Percentiles rank a stretch among this genome's conserved stretches.
Conservation (phyloP, 30 jellyfish, hydroid and myxozoan species). For the Aurelia sp. region DNA sequence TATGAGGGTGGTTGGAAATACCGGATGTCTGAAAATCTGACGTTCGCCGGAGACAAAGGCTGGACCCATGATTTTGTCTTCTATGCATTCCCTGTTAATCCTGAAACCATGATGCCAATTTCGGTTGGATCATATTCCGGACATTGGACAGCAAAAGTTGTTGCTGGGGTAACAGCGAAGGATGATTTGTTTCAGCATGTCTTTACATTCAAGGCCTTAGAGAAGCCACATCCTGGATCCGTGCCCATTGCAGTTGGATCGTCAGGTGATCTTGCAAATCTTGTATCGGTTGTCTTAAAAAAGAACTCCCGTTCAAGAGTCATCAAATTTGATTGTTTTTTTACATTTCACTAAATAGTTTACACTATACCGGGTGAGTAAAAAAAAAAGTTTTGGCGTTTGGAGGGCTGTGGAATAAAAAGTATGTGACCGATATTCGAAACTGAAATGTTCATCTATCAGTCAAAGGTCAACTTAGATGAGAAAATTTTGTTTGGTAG, state of each 20-base stretch:
- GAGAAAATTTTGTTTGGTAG: too few relatives aligned
- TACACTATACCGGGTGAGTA: too few relatives aligned
- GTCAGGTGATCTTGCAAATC: not conserved
- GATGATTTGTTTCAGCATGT: constrained; percentile 40
- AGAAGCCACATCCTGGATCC: constrained; percentile 30
- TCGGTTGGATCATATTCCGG: constrained; percentile 49
- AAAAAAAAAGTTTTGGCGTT: too few relatives aligned
- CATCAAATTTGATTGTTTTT: too few relatives aligned
- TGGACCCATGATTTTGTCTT: constrained; percentile 73
- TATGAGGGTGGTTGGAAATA: constrained; percentile 62
- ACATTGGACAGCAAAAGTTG: constrained; percentile 59
- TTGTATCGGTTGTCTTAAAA: too few relatives aligned
- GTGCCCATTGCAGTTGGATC: constrained; percentile 40
- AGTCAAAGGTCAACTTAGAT: too few relatives aligned
- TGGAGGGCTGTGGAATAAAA: too few relatives aligned
- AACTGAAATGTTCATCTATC: too few relatives aligned
- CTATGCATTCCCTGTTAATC: constrained; percentile 46
- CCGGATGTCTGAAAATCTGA: constrained; percentile 26
- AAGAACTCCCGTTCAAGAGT: too few relatives aligned
- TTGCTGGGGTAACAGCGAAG: constrained; percentile 41
- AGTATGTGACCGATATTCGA: too few relatives aligned
- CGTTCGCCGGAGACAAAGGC: constrained; percentile 61
- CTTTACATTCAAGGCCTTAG: constrained; percentile 29
- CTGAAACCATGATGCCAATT: constrained; percentile 36
- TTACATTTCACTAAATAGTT: too few relatives aligned